A percentile compares a stretch with the other conserved stretches of the same genome.
Evolutionary conservation across 2,113 vertebrate species (phyloP).

Genomic region (Thoracochromis brauschi): DNA sequence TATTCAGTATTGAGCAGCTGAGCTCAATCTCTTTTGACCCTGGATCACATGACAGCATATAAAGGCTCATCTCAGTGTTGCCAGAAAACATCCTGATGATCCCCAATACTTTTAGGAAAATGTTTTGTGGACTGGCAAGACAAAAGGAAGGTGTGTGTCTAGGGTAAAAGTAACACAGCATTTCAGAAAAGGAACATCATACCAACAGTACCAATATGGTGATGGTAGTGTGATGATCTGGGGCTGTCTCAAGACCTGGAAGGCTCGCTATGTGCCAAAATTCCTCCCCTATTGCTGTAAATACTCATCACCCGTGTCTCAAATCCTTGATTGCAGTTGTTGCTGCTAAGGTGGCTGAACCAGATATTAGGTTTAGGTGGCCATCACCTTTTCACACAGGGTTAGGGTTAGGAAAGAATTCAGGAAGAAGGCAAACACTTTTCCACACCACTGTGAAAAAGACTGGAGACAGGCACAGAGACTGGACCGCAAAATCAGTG

Average conservation of each 20-base stretch:
- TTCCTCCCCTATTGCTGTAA: rapidly evolving
- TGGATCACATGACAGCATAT: not conserved
- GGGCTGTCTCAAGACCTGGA: not conserved
- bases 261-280: not conserved
- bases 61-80: not conserved
- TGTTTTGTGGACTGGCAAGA: not conserved
- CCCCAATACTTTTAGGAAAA: not conserved
- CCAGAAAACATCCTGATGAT: not conserved
- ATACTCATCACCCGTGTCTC: not conserved
- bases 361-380: not conserved
- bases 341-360: not conserved
- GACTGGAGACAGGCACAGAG: not conserved
- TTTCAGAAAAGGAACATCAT: not conserved
- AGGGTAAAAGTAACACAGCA: not conserved
- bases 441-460: not conserved
- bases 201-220: not conserved
- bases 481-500: not conserved
- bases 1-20: not conserved
- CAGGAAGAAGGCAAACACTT: not conserved
- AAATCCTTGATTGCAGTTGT: not conserved
- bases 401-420: not conserved
- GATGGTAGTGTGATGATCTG: not conserved
- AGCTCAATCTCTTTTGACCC: not conserved
- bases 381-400: not conserved
- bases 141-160: not conserved